Conservation (phyloP, 2,113 vertebrate species). For the Accipiter virgatus region DNA sequence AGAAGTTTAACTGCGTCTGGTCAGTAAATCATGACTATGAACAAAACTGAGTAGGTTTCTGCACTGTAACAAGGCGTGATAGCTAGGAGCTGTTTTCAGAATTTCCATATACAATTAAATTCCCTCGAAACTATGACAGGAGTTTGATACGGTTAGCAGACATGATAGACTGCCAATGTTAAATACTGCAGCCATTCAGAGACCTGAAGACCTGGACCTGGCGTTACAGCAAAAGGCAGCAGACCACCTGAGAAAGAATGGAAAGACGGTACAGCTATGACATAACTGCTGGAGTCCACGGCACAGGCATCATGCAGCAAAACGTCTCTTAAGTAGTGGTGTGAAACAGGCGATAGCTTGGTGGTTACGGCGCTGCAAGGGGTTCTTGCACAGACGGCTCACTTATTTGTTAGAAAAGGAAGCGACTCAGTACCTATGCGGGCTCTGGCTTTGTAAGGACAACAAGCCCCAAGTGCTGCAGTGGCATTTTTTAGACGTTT, state of each 20-base stretch:
- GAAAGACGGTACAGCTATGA: background rate
- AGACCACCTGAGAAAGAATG: background rate
- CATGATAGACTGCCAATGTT: background rate
- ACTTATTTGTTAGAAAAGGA: background rate
- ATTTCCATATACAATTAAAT: background rate
- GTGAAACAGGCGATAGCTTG: background rate
- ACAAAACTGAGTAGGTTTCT: background rate
- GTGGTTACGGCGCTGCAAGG: background rate
- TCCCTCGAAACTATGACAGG: background rate
- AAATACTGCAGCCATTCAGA: background rate
- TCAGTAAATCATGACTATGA: background rate
- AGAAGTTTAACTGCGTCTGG: background rate
- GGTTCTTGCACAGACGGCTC: background rate
- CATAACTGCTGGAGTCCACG: background rate
- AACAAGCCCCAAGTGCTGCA: fast-evolving
- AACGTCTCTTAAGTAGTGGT: fast-evolving
- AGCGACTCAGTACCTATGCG: background rate
- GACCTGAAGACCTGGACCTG: background rate
- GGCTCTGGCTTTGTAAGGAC: background rate
- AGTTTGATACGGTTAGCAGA: background rate
- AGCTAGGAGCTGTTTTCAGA: background rate
- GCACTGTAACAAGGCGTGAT: background rate
- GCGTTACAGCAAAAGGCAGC: background rate
- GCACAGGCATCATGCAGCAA: background rate
- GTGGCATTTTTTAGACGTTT: background rate